A percentile compares a stretch with the other conserved stretches of the same genome.
These are phyloP conservation scores for Eulemur mongoz DNA, from an alignment of 2,797 vertebrate species.

Conservation along the genomic window DNA sequence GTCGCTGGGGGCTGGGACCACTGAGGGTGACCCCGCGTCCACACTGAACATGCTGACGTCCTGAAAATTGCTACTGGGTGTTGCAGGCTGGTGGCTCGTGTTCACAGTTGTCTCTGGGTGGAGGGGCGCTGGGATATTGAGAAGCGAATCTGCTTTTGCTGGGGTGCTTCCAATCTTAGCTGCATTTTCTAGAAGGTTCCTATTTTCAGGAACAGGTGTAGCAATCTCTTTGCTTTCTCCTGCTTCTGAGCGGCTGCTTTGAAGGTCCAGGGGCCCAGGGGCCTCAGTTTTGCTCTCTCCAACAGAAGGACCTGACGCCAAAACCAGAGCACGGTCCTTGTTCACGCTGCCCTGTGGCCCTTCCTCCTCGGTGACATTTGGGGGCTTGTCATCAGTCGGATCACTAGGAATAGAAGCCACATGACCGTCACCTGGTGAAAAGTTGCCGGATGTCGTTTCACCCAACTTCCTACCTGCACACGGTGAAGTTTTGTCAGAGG, in stretches of 20 bases:
- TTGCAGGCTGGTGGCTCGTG: conserved; percentile 79
- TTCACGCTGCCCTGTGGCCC: neutral
- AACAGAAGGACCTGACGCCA: conserved; percentile 49
- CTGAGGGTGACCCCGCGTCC: conserved; percentile 76
- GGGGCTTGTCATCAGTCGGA: conserved; percentile 28
- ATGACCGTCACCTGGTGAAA: conserved; percentile 39
- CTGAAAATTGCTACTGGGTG: conserved; percentile 82
- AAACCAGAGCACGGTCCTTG: neutral
- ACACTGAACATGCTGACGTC: conserved; percentile 71
- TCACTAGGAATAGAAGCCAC: neutral
- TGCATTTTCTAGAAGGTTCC: conserved; percentile 85
- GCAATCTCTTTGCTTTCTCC: conserved; percentile 82
- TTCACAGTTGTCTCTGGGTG: conserved; percentile 84
- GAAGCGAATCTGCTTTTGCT: conserved; percentile 81
- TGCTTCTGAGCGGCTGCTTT: conserved; percentile 78
- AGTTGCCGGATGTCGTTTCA: neutral
- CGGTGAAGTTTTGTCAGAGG: neutral
- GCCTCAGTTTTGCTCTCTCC: conserved; percentile 36
- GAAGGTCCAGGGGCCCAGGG: conserved; percentile 61
- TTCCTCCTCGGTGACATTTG: conserved; percentile 65
- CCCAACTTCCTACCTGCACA: conserved; percentile 37
- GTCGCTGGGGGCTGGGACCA: conserved; percentile 77
- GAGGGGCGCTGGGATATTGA: conserved; percentile 78
- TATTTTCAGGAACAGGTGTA: conserved; percentile 79
- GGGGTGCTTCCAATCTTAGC: conserved; percentile 81